These are phyloP conservation scores for Platichthys stellatus DNA, from an alignment of 2,113 vertebrate species.

Conservation along the genomic window DNA sequence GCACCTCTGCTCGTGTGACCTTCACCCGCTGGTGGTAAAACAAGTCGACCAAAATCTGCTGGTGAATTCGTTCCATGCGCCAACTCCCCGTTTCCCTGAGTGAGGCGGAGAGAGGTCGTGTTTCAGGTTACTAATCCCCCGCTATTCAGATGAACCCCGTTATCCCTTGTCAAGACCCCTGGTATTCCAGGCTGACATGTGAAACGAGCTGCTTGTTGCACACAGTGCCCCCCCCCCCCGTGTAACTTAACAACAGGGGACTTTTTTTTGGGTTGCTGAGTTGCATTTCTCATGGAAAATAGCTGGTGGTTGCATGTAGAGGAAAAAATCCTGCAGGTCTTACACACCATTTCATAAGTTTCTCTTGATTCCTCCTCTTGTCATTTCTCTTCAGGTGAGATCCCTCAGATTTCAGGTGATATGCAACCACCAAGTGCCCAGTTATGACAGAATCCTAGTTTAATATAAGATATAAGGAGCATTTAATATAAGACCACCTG, in stretches of 20 bases:
- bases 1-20: constrained; percentile 35
- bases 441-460: no score
- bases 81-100: constrained; percentile 43
- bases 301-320: not conserved
- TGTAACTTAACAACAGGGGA: constrained; percentile 36
- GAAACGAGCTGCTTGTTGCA: constrained; percentile 23
- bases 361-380: no score
- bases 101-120: constrained; percentile 44
- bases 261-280: constrained; percentile 46
- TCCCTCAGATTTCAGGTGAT: no score
- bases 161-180: constrained; percentile 7
- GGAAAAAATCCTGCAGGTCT: not conserved
- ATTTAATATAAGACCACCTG: no score
- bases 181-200: constrained; percentile 12
- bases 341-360: no score
- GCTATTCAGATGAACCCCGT: constrained; percentile 31
- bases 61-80: constrained; percentile 28
- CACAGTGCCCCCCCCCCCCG: not conserved
- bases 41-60: constrained; percentile 16
- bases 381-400: no score
- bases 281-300: constrained; percentile 9
- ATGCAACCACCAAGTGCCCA: no score
- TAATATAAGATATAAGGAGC: no score
- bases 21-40: constrained; percentile 12
- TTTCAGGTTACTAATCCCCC: constrained; percentile 57